These are phyloP conservation scores for Cotesia glomerata DNA, from an alignment of 1,140 invertebrate genomes.

Conservation along the genomic window DNA sequence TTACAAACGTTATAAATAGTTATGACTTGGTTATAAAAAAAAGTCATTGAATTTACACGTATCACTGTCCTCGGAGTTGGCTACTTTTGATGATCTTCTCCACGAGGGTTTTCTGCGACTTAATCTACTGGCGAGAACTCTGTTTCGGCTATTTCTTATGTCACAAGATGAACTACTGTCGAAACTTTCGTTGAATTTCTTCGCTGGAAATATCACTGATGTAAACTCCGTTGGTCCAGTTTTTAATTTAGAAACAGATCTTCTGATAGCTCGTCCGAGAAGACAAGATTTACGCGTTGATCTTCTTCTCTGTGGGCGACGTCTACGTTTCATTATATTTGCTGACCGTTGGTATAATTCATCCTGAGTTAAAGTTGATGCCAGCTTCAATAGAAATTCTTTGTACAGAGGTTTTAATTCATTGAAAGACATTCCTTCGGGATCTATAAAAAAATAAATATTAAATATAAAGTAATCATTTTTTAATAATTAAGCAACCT, in stretches of 20 bases:
- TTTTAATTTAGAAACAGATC: constrained; percentile 61
- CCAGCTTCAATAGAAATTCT: constrained; percentile 85
- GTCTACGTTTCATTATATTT: constrained; percentile 81
- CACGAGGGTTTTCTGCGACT: constrained; percentile 50
- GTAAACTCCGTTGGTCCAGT: constrained; percentile 62
- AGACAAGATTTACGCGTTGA: constrained; percentile 54
- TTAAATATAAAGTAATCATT: background rate
- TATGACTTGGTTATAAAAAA: background rate
- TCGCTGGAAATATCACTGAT: constrained; percentile 62
- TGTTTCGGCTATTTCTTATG: constrained; percentile 50
- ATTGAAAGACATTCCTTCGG: constrained; percentile 91
- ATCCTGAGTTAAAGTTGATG: constrained; percentile 86
- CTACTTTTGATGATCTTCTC: constrained; percentile 50
- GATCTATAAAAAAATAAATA: constrained; percentile 62
- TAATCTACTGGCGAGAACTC: constrained; percentile 53
- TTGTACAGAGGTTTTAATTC: constrained; percentile 89
- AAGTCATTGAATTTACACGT: constrained; percentile 47
- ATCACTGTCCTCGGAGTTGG: constrained; percentile 71
- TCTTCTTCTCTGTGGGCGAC: constrained; percentile 55
- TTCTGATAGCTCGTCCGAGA: constrained; percentile 56
- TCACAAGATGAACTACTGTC: constrained; percentile 59
- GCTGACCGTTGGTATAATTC: constrained; percentile 88
- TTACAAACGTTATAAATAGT: too few relatives aligned
- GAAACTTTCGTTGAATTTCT: constrained; percentile 56
- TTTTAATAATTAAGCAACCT: background rate